These are phyloP conservation scores for Trinectes maculatus DNA, from an alignment of 2,113 vertebrate genomes.

Conservation along the genomic window DNA sequence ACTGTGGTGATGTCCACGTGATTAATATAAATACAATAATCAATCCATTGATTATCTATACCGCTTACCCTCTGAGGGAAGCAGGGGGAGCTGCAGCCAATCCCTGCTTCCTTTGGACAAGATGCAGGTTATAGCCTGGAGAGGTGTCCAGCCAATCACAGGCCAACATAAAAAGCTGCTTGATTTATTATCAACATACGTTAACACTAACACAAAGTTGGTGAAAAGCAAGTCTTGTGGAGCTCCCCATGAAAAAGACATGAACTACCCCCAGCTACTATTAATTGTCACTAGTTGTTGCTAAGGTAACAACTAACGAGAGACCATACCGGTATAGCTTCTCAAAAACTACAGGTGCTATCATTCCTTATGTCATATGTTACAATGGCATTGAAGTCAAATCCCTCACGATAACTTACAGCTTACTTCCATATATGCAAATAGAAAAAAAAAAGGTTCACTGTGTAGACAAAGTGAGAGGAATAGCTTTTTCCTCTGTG, in stretches of 20 bases:
- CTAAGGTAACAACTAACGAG: not conserved
- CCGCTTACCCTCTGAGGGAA: no score
- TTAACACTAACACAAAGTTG: no score
- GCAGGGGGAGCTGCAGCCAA: no score
- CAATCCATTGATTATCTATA: no score
- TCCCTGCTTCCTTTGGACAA: no score
- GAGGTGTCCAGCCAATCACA: no score
- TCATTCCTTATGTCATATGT: not conserved
- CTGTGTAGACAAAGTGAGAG: slow-evolving; percentile 4
- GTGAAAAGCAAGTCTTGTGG: no score
- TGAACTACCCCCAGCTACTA: not conserved
- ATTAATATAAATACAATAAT: no score
- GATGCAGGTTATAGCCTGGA: no score
- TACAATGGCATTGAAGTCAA: not conserved
- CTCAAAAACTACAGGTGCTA: slow-evolving; percentile 2
- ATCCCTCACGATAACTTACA: not conserved
- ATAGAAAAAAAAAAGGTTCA: not conserved
- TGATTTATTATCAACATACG: no score
- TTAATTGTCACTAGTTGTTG: slow-evolving; percentile 1
- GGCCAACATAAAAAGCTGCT: no score
- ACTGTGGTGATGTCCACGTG: no score
- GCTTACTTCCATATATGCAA: not conserved
- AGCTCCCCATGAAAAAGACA: not conserved
- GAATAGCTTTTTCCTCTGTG: not conserved
- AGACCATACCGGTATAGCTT: not conserved